These are phyloP conservation scores for Semnornis frantzii DNA, from an alignment of 2,113 vertebrate genomes.

Conservation along the genomic window DNA sequence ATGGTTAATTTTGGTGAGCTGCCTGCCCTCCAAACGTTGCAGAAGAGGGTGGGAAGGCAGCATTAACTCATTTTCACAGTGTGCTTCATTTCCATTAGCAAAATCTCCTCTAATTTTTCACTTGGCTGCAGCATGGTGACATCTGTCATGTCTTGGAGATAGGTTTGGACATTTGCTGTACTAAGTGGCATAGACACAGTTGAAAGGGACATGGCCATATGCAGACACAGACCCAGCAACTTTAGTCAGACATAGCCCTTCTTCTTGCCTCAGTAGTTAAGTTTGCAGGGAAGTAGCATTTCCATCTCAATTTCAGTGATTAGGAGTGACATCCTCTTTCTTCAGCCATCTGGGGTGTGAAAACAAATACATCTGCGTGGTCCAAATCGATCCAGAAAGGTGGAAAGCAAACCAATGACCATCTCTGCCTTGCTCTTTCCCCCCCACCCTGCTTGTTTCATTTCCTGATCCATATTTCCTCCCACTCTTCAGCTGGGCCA, in stretches of 20 bases:
- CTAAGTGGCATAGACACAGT: background rate
- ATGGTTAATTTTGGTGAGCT: background rate
- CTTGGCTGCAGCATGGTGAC: background rate
- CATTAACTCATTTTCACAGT: background rate
- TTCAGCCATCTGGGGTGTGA: conserved; percentile 54
- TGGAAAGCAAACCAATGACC: conserved; percentile 31
- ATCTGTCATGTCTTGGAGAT: background rate
- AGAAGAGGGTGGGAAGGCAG: background rate
- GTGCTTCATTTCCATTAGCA: background rate
- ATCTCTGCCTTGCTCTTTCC: background rate
- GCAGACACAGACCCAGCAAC: background rate
- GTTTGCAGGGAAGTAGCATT: conserved; percentile 35
- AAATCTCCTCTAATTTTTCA: background rate
- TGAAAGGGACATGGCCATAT: background rate
- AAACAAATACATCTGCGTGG: conserved; percentile 25
- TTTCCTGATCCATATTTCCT: background rate
- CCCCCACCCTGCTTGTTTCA: background rate
- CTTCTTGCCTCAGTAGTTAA: conserved; percentile 9
- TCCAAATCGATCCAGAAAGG: conserved; percentile 13
- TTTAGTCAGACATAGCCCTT: background rate
- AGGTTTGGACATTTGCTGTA: background rate
- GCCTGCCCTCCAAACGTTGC: background rate
- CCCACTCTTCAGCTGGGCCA: background rate
- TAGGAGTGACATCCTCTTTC: conserved; percentile 29
- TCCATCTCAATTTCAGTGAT: conserved; percentile 35